Base-by-base conservation (phyloP, 2,797 vertebrate species). In the Delichon dasypus region DNA sequence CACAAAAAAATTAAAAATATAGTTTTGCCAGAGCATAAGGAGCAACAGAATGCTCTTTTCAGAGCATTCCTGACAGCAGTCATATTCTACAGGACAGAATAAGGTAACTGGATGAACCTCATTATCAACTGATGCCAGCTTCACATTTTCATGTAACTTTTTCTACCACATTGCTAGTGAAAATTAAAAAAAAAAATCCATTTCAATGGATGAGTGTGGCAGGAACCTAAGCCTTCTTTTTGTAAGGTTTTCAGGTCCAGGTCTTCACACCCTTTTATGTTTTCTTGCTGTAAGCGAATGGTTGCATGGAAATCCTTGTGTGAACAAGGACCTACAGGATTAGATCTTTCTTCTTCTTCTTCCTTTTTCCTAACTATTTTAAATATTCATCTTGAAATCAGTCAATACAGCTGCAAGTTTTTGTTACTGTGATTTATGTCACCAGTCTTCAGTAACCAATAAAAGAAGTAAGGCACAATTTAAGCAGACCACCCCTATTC, bases 321-420 rank as follows among this genome's bases (percentile, higher is more conserved):
- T 45, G 5, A 84, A 30, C 32, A 81, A 75, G 3, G 9, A 13
- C 16, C 27, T 82, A 38, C 2, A 53, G 8, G 6, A 79, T 44
- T 25, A 62, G 21, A 48, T 2, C 0, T 38, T 51, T 21, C n/a
- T 34, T 30, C 4, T 8, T 5, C 9, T 4, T 4, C 4, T 5
- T 10, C 7, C 16, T 30, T 75, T 38, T 44, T 10, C 65, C 16
- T 5, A 64, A n/a, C 21, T 47, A 55, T 76, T 85, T 71, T 51
- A 44, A 66, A 62, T 21, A 38, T 38, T 67, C 44, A 61, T 9
- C 16, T 83, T 84, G 51, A 48, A 44, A 75, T 16, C 3, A 81
- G 18, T 32, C 27, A 48, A 20, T 65, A 48, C 61, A 74, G 65
- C 4, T 47, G 29, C 10, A 67, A 50, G 32, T 4, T 82, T 82